Base-by-base conservation (phyloP, 2,797 vertebrate genomes). In the Agapornis canus region DNA sequence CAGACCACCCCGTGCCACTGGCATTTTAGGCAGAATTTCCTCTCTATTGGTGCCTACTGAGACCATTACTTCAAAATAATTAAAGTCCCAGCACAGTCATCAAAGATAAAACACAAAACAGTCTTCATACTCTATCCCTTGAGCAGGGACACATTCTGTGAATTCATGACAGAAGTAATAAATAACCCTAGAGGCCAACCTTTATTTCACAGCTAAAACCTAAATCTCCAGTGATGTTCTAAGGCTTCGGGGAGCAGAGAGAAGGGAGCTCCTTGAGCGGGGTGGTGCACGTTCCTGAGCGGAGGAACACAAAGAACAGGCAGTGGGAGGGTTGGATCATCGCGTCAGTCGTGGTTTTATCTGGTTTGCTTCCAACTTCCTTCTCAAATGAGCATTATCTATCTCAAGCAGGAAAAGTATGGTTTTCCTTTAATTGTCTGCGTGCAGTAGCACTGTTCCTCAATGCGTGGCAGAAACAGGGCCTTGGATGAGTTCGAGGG, bases 401-500 rank as follows among this genome's bases (percentile, higher is more conserved):
- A 40, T 17, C 52, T 20, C 1, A 0, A 75, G 86, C 94, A 96
- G 93, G 93, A 83, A 96, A 87, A 91, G 90, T 43, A 61, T 52
- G 81, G 88, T 47, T 96, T 97, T 94, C 96, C 96, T 96, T 93
- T 92, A 15, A 95, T 93, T 95, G 93, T 95, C 71, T 94, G 88
- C 64, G 54, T 81, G 91, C 77, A 77, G 70, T 37, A 89, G 78
- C 0, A 5, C 78, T 69, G 83, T 23, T 79, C 86, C 49, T 69
- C 81, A 65, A 43, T 11, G 48, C 2, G 0, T 61, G 70, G 78
- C 79, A 85, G 73, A 81, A 80, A 61, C 0, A 0, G 48, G 77
- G 68, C 81, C 83, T 64, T 7, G 1, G 60, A 17, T 1, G 39
- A 79, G n/a, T 47, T 22, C 1, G 5, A 32, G 19, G 8, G 11